Conservation (phyloP, 2,888 invertebrate species). For the Drosophila pseudotakahashii region DNA sequence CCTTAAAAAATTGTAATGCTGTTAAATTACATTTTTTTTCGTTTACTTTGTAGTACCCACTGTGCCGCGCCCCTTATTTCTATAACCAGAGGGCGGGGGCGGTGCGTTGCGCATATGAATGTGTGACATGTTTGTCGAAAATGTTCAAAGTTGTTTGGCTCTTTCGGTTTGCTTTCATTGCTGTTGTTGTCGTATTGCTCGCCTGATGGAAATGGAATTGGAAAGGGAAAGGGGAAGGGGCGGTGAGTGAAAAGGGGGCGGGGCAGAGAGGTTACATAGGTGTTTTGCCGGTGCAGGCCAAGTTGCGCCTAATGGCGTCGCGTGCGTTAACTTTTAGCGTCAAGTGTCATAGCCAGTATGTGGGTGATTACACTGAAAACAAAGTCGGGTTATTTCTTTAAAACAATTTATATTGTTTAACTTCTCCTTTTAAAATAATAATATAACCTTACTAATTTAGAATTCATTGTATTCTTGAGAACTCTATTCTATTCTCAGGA, state of each 20-base stretch:
- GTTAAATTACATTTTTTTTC: too few species aligned
- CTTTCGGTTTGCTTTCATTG: slow-evolving; percentile 38
- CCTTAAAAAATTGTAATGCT: neutral
- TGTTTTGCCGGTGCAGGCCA: slow-evolving; percentile 62
- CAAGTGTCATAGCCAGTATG: slow-evolving; percentile 62
- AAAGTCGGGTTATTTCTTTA: neutral
- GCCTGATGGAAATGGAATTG: slow-evolving; percentile 50
- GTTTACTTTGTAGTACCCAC: slow-evolving; percentile 29
- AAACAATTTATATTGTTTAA: neutral
- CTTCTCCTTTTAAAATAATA: too few species aligned
- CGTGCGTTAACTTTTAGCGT: slow-evolving; percentile 78
- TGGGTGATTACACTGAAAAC: slow-evolving; percentile 1
- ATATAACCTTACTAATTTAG: too few species aligned
- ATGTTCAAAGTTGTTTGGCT: slow-evolving; percentile 72
- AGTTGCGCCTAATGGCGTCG: slow-evolving; percentile 75
- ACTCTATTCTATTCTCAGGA: too few species aligned
- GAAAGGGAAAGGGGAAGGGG: slow-evolving; percentile 12
- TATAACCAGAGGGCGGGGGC: neutral
- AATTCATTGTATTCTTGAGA: too few species aligned
- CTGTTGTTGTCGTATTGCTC: slow-evolving; percentile 26
- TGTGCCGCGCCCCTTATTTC: slow-evolving; percentile 35
- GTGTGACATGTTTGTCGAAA: slow-evolving; percentile 81
- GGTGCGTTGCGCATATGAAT: slow-evolving; percentile 63
- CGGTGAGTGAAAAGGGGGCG: slow-evolving; percentile 1
- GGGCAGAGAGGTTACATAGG: slow-evolving; percentile 48